Evolutionary conservation across 2,888 invertebrate species (phyloP).

Genomic region (Standfussiana lucernea): DNA sequence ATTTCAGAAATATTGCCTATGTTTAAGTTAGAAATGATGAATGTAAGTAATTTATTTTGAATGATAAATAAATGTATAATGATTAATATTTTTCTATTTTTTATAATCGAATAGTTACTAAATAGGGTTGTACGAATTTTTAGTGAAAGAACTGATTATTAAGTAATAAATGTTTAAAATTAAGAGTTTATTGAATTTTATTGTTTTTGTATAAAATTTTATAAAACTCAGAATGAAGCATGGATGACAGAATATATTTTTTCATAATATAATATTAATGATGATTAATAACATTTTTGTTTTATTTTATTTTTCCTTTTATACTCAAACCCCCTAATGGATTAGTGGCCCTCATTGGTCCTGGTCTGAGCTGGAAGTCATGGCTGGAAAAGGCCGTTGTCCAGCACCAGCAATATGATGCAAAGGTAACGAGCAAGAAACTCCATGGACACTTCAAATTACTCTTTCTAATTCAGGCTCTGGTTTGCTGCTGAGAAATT

Average conservation of each 20-base stretch:
- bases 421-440: background rate
- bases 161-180: slow-evolving; percentile 64
- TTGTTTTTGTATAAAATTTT: slow-evolving; percentile 70
- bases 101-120: slow-evolving; percentile 60
- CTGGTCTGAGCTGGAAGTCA: background rate
- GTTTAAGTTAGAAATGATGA: slow-evolving; percentile 63
- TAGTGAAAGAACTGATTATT: slow-evolving; percentile 79
- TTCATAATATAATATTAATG: slow-evolving; percentile 64
- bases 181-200: slow-evolving; percentile 69
- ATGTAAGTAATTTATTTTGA: slow-evolving; percentile 77
- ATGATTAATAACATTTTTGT: slow-evolving; percentile 61
- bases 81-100: slow-evolving; percentile 52
- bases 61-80: slow-evolving; percentile 51
- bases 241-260: slow-evolving; percentile 67
- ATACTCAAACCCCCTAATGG: background rate
- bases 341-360: background rate
- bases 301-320: slow-evolving; percentile 54
- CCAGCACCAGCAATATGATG: background rate
- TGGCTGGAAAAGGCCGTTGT: background rate
- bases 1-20: slow-evolving; percentile 24
- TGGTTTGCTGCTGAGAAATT: background rate
- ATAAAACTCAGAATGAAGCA: slow-evolving; percentile 58
- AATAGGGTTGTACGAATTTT: slow-evolving; percentile 66
- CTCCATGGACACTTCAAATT: background rate
- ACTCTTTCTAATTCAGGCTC: too few relatives aligned